These are phyloP conservation scores for Pyxicephalus adspersus DNA, from an alignment of 2,113 vertebrate species.

Conservation along the genomic window DNA sequence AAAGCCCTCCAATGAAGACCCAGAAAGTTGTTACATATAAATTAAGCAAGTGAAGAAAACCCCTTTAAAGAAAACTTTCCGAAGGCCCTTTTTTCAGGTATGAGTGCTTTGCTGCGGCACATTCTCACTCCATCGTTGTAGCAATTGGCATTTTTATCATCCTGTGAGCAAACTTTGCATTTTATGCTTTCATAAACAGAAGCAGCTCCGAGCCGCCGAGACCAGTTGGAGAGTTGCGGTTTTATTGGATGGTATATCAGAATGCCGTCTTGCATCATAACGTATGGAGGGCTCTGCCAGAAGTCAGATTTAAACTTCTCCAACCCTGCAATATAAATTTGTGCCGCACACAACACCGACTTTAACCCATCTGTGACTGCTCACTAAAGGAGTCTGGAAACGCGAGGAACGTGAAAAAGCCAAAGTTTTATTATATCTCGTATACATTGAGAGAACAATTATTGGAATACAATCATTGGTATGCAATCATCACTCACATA, in stretches of 20 bases:
- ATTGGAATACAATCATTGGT: too few species aligned
- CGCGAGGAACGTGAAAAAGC: too few species aligned
- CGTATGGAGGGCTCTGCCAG: slow-evolving; percentile 1
- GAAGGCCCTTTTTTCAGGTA: too few species aligned
- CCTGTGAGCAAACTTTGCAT: slow-evolving; percentile 28
- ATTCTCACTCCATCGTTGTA: background rate
- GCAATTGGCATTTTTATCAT: slow-evolving; percentile 34
- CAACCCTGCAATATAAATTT: background rate
- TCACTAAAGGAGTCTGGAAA: background rate
- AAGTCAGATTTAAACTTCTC: slow-evolving; percentile 3
- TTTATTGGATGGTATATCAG: slow-evolving; percentile 47
- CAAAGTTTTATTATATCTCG: too few species aligned
- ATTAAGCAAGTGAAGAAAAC: too few species aligned
- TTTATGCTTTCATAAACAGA: slow-evolving; percentile 51
- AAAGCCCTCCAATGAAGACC: too few species aligned
- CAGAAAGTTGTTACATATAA: too few species aligned
- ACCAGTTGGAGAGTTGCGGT: slow-evolving; percentile 21
- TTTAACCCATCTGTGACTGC: background rate
- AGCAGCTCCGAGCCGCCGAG: background rate
- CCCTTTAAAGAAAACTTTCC: too few species aligned
- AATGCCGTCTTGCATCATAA: slow-evolving; percentile 42
- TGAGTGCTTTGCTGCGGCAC: too few species aligned
- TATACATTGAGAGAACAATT: too few species aligned
- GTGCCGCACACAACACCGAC: background rate
- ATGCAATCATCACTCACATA: too few species aligned